These are phyloP conservation scores for Pollimyrus isidori DNA, from an alignment of 2,113 vertebrate species.

Conservation along the genomic window DNA sequence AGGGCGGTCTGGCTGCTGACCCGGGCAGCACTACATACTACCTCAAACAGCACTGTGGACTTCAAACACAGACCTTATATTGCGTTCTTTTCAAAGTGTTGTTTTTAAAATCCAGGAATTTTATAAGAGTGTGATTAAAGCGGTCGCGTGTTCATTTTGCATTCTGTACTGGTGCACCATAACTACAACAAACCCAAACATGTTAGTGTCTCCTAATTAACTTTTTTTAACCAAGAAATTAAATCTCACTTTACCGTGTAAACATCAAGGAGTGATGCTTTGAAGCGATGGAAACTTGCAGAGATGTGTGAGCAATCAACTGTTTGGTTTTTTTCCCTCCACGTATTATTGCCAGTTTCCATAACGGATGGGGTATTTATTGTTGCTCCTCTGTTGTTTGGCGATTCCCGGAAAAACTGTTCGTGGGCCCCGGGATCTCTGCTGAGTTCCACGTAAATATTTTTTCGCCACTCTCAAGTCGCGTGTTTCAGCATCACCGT, in stretches of 20 bases:
- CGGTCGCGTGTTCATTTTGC: constrained; percentile 33
- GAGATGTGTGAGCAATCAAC: constrained; percentile 43
- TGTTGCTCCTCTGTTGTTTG: constrained; percentile 45
- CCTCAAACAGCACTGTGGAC: constrained; percentile 26
- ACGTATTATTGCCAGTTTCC: constrained; percentile 36
- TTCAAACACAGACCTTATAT: constrained; percentile 25
- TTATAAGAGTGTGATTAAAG: constrained; percentile 36
- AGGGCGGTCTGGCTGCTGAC: neutral
- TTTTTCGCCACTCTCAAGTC: constrained; percentile 32
- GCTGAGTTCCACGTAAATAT: constrained; percentile 41
- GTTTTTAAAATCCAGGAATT: neutral
- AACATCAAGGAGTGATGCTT: constrained; percentile 26
- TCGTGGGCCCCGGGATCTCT: constrained; percentile 12
- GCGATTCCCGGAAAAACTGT: constrained; percentile 33
- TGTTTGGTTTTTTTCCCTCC: constrained; percentile 20
- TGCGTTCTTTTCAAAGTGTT: neutral
- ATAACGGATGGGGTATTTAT: constrained; percentile 52
- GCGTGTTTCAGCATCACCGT: constrained; percentile 37
- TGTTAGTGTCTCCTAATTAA: constrained; percentile 19
- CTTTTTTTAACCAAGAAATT: constrained; percentile 5
- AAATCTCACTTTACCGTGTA: neutral
- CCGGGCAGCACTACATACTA: constrained; percentile 41
- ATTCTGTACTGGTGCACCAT: constrained; percentile 20
- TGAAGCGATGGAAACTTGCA: constrained; percentile 28
- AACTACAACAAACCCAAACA: constrained; percentile 26